Conservation (phyloP, 1,140 invertebrate species). For the Drosophila bocki region DNA sequence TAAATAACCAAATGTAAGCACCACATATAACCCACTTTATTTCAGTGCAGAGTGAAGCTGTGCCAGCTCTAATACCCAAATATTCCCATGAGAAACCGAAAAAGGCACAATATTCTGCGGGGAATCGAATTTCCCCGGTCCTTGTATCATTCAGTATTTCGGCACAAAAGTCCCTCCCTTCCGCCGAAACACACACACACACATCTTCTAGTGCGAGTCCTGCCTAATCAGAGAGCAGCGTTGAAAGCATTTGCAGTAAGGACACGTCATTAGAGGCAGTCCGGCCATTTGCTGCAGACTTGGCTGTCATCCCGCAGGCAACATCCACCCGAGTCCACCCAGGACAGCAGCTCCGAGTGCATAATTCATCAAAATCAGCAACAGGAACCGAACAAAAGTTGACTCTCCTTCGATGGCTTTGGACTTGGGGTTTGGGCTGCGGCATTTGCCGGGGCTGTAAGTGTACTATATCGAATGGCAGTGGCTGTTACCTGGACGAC, state of each 20-base stretch:
- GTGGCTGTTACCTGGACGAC: conserved; percentile 43
- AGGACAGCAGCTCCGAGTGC: conserved; percentile 40
- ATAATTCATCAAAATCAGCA: conserved; percentile 82
- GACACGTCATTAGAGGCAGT: conserved; percentile 73
- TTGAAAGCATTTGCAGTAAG: conserved; percentile 77
- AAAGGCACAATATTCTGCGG: conserved; percentile 17
- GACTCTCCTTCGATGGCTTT: conserved; percentile 48
- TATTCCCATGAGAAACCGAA: conserved; percentile 34
- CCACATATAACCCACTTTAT: not conserved
- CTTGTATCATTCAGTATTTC: conserved; percentile 40
- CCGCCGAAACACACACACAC: conserved; percentile 12
- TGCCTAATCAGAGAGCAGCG: conserved; percentile 61
- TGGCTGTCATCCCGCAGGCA: conserved; percentile 31
- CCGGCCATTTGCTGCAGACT: conserved; percentile 51
- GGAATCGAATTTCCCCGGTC: conserved; percentile 28
- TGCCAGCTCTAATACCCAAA: conserved; percentile 14
- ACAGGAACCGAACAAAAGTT: conserved; percentile 68
- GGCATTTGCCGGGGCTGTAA: conserved; percentile 10
- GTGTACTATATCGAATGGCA: conserved; percentile 35
- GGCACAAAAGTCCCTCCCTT: conserved; percentile 7
- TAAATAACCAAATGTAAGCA: not conserved
- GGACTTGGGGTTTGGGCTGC: conserved; percentile 12
- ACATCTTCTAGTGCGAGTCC: conserved; percentile 26
- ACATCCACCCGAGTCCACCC: conserved; percentile 1
- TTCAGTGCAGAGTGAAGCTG: conserved; percentile 2